A percentile compares a stretch with the other conserved stretches of the same genome.
Evolutionary conservation across 2,797 vertebrate species (phyloP).

Genomic region (Poeciliopsis presidionis): DNA sequence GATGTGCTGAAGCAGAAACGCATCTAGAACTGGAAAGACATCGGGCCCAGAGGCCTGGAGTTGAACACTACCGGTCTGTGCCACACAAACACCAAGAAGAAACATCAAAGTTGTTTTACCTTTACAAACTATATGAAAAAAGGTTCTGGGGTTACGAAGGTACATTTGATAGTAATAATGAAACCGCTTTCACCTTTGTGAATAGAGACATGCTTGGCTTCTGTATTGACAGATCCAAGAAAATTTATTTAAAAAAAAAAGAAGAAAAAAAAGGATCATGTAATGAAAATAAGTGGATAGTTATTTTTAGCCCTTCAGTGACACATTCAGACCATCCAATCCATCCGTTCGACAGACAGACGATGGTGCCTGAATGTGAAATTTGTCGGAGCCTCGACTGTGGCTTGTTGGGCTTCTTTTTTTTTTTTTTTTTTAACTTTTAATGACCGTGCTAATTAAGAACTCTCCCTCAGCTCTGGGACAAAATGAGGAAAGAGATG

Average conservation of each 20-base stretch:
- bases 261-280: conserved; percentile 2
- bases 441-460: conserved; percentile 71
- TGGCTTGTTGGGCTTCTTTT: conserved; percentile 24
- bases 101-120: neutral
- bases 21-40: neutral
- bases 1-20: neutral
- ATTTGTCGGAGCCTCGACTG: conserved; percentile 38
- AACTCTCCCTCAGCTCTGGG: conserved; percentile 48
- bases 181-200: neutral
- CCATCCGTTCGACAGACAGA: conserved; percentile 43
- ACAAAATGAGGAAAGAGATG: conserved; percentile 45
- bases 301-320: conserved; percentile 65
- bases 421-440: conserved; percentile 44
- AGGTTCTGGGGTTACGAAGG: neutral
- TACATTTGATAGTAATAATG: neutral
- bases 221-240: conserved; percentile 22
- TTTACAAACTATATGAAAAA: neutral
- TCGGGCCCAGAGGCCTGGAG: neutral
- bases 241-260: conserved; percentile 27
- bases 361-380: conserved; percentile 59
- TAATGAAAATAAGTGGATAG: conserved; percentile 46
- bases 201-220: conserved; percentile 9
- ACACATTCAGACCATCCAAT: conserved; percentile 63
- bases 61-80: neutral
- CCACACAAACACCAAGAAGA: neutral